Percentiles rank a stretch among this genome's conserved stretches.
phyloP scores from a whole-genome alignment of 2,888 invertebrate species.

The Limenitis camilla region DNA sequence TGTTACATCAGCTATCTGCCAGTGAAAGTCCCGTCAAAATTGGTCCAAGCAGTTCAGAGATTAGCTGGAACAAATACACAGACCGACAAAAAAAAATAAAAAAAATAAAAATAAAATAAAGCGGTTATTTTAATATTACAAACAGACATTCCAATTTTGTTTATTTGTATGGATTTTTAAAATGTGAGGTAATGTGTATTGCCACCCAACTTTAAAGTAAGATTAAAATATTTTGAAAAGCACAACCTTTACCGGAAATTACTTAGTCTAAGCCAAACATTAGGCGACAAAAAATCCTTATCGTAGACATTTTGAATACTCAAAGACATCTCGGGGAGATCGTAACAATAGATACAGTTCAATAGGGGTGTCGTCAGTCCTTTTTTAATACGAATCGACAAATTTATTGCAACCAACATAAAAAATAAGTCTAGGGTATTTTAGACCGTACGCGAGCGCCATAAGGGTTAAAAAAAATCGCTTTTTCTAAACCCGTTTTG shows the following conservation, averaged over 20 bases:
- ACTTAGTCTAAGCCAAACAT: conserved; percentile 29
- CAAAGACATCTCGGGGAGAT: conserved; percentile 47
- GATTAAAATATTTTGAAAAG: conserved; percentile 6
- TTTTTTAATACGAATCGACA: conserved; percentile 49
- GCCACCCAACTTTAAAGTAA: conserved; percentile 3
- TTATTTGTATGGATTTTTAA: neutral
- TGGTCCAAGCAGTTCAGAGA: no score
- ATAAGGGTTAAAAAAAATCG: conserved; percentile 14
- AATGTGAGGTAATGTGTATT: neutral
- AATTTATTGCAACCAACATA: conserved; percentile 29
- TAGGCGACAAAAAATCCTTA: conserved; percentile 31
- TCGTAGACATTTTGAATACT: conserved; percentile 43
- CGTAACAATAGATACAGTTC: conserved; percentile 55
- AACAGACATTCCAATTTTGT: no score
- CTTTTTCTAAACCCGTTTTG: neutral
- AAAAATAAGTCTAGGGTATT: conserved; percentile 9
- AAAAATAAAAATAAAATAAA: neutral
- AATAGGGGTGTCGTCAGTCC: conserved; percentile 60
- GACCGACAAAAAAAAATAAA: no score
- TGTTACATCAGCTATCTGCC: no score
- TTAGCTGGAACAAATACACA: no score
- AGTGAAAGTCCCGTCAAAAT: no score
- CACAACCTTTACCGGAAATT: conserved; percentile 27
- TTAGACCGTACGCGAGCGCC: conserved; percentile 12
- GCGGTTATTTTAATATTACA: no score